Evolutionary conservation across 2,113 vertebrate species (phyloP), one percentile per base, ranked within the genome.

Genomic region (Clinocottus analis): DNA sequence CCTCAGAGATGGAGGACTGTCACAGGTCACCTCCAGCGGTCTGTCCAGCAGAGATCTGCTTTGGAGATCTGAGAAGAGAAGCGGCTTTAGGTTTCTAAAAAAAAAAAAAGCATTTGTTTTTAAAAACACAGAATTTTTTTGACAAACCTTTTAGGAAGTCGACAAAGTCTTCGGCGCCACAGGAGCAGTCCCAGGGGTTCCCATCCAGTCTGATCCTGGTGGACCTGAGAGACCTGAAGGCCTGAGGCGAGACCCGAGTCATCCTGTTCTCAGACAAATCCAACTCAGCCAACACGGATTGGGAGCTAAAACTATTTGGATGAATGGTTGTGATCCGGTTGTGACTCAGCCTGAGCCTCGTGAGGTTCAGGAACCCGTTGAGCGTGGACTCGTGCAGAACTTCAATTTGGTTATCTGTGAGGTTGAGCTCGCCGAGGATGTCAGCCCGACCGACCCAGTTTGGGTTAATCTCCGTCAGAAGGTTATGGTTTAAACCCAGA

Each of bases 141-240:
- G 8, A 66, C 85, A 67, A 65, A 94, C 94, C 95, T 93, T 76
- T 92, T 0, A 96, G 43, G 62, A 88, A 91, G 5, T 23, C 8
- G 0, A 84, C 84, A 51, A 93, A 94, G 77, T 93, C 88, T 0
- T 82, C 53, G 4, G 90, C 86, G 7, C 67, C 82, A 63, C 94
- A 96, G 1, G 91, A 94, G 31, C 94, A 95, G 75, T 89, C 67
- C 95, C 95, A 96, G 0, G 92, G 95, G 77, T 96, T 95, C 58
- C 80, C 76, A 2, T 85, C 43, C 4, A 95, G 84, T 37, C 45
- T 39, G 55, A 94, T 58, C 70, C 51, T 81, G 43, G 86, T 86
- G 43, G 67, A 80, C 7, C 39, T 43, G 10, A 93, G 37, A 6
- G 83, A 81, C 27, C 16, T 27, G 59, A 95, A 89, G 8, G 75